phyloP scores from a whole-genome alignment of 2,888 invertebrate species.

The Penaeus monodon region DNA sequence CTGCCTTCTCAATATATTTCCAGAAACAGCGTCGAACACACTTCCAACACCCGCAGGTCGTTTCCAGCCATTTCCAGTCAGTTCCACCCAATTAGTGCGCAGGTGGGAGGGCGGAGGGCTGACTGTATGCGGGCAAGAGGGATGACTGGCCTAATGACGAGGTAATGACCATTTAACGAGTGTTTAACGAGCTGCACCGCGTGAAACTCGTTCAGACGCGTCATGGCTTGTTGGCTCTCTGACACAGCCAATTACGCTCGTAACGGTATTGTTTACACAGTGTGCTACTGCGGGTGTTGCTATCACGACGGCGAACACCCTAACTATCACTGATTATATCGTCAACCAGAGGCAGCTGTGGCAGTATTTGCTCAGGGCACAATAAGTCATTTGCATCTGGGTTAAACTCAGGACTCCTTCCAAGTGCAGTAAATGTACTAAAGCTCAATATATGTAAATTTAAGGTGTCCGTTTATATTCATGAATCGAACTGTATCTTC shows the following conservation, averaged over 20 bases:
- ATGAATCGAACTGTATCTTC: no score
- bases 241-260: conserved; percentile 45
- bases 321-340: no score
- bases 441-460: no score
- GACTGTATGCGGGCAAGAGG: conserved; percentile 51
- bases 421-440: no score
- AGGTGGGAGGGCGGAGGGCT: conserved; percentile 61
- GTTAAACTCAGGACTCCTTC: no score
- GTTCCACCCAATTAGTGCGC: conserved; percentile 62
- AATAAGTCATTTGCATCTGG: no score
- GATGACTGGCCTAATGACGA: conserved; percentile 58
- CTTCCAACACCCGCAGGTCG: conserved; percentile 45
- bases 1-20: not conserved
- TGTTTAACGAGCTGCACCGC: conserved; percentile 58
- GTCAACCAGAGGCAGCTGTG: no score
- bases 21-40: conserved; percentile 33
- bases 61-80: conserved; percentile 59
- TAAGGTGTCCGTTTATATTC: no score
- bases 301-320: no score
- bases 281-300: no score
- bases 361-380: no score
- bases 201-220: conserved; percentile 59
- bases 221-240: conserved; percentile 55
- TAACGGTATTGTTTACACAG: conserved; percentile 50
- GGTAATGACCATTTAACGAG: conserved; percentile 60